phyloP scores from a whole-genome alignment of 2,113 vertebrate genomes.

The Macquaria ambigua region DNA sequence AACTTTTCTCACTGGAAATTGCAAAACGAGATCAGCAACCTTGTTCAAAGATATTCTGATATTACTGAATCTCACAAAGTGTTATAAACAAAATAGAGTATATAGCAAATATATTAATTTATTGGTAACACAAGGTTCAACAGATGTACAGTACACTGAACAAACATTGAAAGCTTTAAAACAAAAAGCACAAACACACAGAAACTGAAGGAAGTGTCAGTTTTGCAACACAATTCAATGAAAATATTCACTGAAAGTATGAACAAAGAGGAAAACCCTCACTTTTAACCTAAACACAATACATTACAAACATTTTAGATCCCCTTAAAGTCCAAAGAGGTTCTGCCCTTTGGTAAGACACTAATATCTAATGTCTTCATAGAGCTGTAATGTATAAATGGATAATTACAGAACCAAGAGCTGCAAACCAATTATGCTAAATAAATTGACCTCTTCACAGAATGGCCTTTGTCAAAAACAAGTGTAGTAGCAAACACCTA shows the following conservation, averaged over 20 bases:
- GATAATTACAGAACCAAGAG: constrained; percentile 58
- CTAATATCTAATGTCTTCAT: constrained; percentile 40
- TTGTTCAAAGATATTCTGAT: constrained; percentile 19
- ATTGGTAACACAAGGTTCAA: constrained; percentile 66
- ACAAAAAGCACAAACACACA: constrained; percentile 41
- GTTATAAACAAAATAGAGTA: neutral
- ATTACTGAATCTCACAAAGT: constrained; percentile 17
- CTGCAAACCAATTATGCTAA: constrained; percentile 65
- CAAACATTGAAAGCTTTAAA: constrained; percentile 52
- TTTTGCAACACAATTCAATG: constrained; percentile 48
- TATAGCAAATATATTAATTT: constrained; percentile 71
- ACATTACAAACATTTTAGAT: constrained; percentile 52
- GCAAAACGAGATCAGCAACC: constrained; percentile 37
- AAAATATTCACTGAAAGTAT: neutral
- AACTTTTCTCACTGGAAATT: constrained; percentile 55
- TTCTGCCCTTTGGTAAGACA: constrained; percentile 62
- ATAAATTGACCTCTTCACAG: constrained; percentile 67
- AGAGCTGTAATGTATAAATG: constrained; percentile 50
- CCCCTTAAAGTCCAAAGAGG: constrained; percentile 32
- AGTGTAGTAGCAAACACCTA: constrained; percentile 51
- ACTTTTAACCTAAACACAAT: constrained; percentile 52
- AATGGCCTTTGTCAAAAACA: constrained; percentile 63
- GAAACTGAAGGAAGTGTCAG: constrained; percentile 14
- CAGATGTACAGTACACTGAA: constrained; percentile 48
- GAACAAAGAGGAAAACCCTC: constrained; percentile 32